phyloP scores from a whole-genome alignment of 2,113 vertebrate genomes.

The Thamnaconus septentrionalis region DNA sequence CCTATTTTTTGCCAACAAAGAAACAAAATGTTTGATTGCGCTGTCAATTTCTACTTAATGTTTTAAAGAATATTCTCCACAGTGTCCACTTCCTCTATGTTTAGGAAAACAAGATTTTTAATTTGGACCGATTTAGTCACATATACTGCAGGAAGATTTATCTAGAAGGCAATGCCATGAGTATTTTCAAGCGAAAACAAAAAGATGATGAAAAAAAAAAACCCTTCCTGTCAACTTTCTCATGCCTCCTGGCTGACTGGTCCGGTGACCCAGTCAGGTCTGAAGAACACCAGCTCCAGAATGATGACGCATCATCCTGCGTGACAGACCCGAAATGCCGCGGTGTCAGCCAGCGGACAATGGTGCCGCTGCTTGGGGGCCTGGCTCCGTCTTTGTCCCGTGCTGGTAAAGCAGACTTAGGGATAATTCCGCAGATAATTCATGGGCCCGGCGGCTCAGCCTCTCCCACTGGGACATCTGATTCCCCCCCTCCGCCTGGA shows the following conservation, averaged over 20 bases:
- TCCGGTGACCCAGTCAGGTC: conserved; percentile 64
- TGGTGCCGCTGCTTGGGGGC: conserved; percentile 70
- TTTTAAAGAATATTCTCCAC: no score
- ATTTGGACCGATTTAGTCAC: no score
- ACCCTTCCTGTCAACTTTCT: conserved; percentile 54
- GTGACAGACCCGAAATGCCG: conserved; percentile 75
- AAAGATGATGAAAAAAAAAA: conserved; percentile 14
- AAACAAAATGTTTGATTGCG: no score
- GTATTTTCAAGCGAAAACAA: conserved; percentile 35
- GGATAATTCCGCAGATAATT: conserved; percentile 77
- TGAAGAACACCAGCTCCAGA: conserved; percentile 61
- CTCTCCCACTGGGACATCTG: conserved; percentile 74
- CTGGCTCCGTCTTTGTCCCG: conserved; percentile 75
- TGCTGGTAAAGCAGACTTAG: conserved; percentile 80
- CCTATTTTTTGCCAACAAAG: no score
- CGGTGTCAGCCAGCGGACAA: conserved; percentile 74
- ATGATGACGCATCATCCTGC: conserved; percentile 72
- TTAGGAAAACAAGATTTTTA: no score
- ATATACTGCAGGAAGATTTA: no score
- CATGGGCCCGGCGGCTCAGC: conserved; percentile 74
- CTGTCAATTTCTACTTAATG: no score
- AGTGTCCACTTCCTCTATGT: no score
- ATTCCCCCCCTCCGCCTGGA: conserved; percentile 79
- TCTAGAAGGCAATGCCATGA: background rate
- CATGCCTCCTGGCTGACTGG: conserved; percentile 56